Conservation (phyloP, 1,140 invertebrate species). For the Nasonia giraulti region DNA sequence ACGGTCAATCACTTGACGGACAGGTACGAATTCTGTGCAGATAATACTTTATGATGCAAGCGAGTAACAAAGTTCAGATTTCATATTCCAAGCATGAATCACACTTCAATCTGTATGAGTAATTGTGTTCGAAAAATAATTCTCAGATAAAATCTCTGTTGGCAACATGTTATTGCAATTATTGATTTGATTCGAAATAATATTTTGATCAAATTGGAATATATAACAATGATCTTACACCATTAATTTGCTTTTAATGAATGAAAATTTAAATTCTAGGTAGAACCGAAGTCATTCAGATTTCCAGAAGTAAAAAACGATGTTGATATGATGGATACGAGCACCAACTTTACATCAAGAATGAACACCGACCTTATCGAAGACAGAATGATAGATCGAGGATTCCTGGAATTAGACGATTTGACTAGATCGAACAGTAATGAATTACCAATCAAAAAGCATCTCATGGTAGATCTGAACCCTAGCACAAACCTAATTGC, state of each 20-base stretch:
- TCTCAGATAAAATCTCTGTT: neutral
- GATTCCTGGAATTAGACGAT: constrained; percentile 46
- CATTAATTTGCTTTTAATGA: neutral
- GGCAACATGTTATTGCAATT: neutral
- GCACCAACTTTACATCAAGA: neutral
- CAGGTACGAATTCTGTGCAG: neutral
- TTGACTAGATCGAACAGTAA: constrained; percentile 32
- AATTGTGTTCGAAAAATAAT: neutral
- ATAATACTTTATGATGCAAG: neutral
- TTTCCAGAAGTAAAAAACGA: constrained; percentile 5
- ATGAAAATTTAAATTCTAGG: constrained; percentile 3
- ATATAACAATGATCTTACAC: no score
- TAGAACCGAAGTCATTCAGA: neutral
- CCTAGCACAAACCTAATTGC: constrained; percentile 58
- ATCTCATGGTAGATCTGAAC: constrained; percentile 61
- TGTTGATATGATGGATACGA: neutral
- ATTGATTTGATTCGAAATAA: neutral
- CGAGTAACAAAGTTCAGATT: neutral
- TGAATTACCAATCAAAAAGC: constrained; percentile 45
- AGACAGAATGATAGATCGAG: constrained; percentile 29
- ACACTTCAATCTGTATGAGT: neutral
- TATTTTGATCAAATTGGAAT: neutral
- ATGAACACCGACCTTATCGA: neutral
- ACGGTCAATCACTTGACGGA: neutral
- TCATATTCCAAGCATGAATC: neutral